Evolutionary conservation across 92 coral and sea anemone species (phyloP).

Genomic region (Zoanthus sansibaricus): DNA sequence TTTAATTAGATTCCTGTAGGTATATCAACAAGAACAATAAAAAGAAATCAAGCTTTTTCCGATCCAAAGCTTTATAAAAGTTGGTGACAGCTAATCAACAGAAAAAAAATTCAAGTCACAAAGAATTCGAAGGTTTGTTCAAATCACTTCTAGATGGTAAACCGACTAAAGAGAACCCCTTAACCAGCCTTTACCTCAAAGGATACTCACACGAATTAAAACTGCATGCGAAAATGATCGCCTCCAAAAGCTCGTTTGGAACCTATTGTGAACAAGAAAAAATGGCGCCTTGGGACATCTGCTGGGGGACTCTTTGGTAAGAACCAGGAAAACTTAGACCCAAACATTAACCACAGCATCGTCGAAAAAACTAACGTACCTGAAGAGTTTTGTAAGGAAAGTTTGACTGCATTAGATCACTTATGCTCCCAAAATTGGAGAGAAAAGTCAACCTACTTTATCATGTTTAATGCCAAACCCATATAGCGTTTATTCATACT

Average conservation of each 20-base stretch:
- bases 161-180: constrained; percentile 47
- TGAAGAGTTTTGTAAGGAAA: too few species aligned
- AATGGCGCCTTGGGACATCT: too few species aligned
- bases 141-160: constrained; percentile 52
- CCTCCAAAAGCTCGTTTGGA: constrained; percentile 27
- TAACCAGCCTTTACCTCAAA: constrained; percentile 43
- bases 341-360: too few species aligned
- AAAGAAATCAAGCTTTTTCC: not conserved
- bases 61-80: constrained; percentile 31
- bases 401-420: not conserved
- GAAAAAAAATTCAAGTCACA: constrained; percentile 52
- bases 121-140: constrained; percentile 51
- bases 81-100: constrained; percentile 55
- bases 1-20: not conserved
- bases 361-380: too few species aligned
- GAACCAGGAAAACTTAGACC: too few species aligned
- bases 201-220: not conserved
- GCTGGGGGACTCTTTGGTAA: too few species aligned
- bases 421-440: not conserved
- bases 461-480: not conserved
- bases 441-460: not conserved
- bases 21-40: not conserved
- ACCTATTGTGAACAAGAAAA: constrained; percentile 27
- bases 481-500: not conserved
- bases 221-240: not conserved